These are phyloP conservation scores for Campylomormyrus numenius DNA, from an alignment of 2,113 vertebrate species.

Conservation along the genomic window DNA sequence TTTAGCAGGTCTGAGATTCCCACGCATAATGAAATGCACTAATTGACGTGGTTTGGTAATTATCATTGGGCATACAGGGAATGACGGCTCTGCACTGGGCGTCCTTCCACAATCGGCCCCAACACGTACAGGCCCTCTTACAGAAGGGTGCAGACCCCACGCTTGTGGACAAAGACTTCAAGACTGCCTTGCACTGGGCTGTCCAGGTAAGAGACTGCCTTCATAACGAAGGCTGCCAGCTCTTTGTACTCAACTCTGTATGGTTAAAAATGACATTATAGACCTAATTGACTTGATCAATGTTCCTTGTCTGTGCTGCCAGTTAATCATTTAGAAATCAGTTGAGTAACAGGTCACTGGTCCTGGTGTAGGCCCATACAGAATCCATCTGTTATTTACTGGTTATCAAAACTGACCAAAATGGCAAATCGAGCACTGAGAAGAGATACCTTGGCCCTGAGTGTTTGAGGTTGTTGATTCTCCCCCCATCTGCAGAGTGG, in stretches of 20 bases:
- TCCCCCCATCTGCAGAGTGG: slow-evolving; percentile 63
- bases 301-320: background rate
- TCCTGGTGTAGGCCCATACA: background rate
- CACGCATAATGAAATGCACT: background rate
- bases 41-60: too few relatives aligned
- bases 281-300: background rate
- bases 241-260: background rate
- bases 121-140: slow-evolving; percentile 70
- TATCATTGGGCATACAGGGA: slow-evolving; percentile 55
- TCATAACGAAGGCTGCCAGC: rapidly evolving
- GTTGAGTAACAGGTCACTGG: background rate
- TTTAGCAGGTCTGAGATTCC: background rate
- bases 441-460: background rate
- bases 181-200: slow-evolving; percentile 82
- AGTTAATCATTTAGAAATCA: background rate
- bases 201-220: slow-evolving; percentile 64
- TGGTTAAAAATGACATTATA: too few relatives aligned
- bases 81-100: slow-evolving; percentile 87
- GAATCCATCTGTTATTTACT: background rate
- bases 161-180: slow-evolving; percentile 80
- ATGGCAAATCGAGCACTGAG: background rate
- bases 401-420: background rate
- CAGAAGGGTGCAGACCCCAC: slow-evolving; percentile 76
- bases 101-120: slow-evolving; percentile 76
- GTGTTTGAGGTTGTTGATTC: background rate